These are phyloP conservation scores for Agrotis puta DNA, from an alignment of 2,888 invertebrate species.

Conservation along the genomic window DNA sequence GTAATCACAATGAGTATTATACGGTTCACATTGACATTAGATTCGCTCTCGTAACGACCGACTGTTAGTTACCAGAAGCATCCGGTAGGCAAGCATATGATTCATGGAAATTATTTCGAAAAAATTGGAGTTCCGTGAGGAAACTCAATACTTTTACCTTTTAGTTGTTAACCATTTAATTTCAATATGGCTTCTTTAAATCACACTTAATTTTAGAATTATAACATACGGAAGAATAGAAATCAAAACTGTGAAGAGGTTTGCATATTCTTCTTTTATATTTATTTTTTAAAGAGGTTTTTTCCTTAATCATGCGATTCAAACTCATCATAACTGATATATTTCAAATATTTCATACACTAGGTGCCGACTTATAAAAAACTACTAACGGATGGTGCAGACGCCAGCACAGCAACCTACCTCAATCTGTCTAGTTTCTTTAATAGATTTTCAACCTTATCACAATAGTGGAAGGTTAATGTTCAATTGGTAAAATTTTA, in stretches of 20 bases:
- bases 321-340: too few relatives aligned
- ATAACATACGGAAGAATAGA: background rate
- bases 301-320: too few relatives aligned
- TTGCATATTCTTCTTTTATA: too few relatives aligned
- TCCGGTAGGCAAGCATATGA: slow-evolving; percentile 70
- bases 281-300: too few relatives aligned
- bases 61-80: slow-evolving; percentile 79
- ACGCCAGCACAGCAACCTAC: too few relatives aligned
- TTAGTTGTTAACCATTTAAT: background rate
- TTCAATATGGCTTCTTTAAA: background rate
- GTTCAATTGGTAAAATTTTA: too few relatives aligned
- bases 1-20: slow-evolving; percentile 66
- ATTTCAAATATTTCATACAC: background rate
- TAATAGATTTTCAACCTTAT: too few relatives aligned
- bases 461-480: too few relatives aligned
- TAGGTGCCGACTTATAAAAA: slow-evolving; percentile 2
- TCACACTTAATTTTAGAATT: background rate
- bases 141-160: background rate
- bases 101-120: slow-evolving; percentile 68
- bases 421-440: too few relatives aligned
- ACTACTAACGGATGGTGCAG: background rate
- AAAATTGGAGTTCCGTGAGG: slow-evolving; percentile 68
- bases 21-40: slow-evolving; percentile 76
- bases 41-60: slow-evolving; percentile 70
- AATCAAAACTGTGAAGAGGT: too few relatives aligned